Base-by-base conservation (phyloP, 2,888 invertebrate genomes). In the Autographa pulchrina region DNA sequence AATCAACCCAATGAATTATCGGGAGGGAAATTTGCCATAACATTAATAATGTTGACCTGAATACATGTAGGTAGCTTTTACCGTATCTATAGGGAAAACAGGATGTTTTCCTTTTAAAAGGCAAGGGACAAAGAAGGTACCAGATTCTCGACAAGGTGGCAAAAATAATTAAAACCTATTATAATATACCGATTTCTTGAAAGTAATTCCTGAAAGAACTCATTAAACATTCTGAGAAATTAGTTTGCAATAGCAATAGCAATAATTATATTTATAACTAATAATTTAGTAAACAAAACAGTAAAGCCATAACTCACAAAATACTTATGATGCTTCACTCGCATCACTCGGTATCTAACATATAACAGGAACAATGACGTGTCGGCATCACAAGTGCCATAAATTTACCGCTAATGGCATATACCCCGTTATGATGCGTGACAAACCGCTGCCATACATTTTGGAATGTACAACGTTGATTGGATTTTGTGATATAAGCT, bases 401-500 rank as follows among this genome's bases (percentile, higher is more conserved):
- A 82, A 77, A 82, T 82, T 65, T 67, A 60, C 70, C 70, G 74
- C 82, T 86, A 83, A 85, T 85, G 78, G 84, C 80, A 73, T 83
- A 79, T 80, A 77, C 68, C 75, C 75, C 77, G 83, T 82, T 84
- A 77, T 84, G 86, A 87, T 86, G 78, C 77, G 78, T 89, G 89
- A 92, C 86, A 88, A 88, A 91, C 86, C 86, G 84, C 78, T 68
- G 62, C 79, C 85, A 88, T 87, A 87, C 83, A 85, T 89, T 86
- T 84, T 82, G 80, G 75, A 70, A 74, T 82, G 80, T 77, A 80
- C 74, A 79, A 79, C 86, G 85, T 86, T 92, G 92, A 93, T 93
- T 92, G 91, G 91, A 88, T 91, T 90, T 84, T 90, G 91, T 91
- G 89, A 90, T 88, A 76, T 64, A 75, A 77, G 62, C 77, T 58